These are phyloP conservation scores for Scleropages formosus DNA, from an alignment of 2,797 vertebrate genomes.

Conservation along the genomic window DNA sequence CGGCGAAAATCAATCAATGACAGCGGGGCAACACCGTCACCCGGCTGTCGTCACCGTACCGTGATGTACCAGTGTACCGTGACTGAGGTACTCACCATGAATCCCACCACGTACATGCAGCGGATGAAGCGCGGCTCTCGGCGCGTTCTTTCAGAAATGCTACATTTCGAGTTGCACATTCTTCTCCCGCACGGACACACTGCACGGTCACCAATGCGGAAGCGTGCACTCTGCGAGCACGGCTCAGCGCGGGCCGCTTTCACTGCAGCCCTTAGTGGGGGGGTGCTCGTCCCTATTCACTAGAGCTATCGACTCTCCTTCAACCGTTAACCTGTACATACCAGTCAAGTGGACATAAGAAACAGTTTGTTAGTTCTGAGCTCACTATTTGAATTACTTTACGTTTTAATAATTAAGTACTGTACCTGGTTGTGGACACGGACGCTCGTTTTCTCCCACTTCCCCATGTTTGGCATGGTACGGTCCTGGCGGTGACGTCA, in stretches of 20 bases:
- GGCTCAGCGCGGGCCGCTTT: too few relatives aligned
- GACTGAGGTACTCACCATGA: constrained; percentile 74
- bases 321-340: too few relatives aligned
- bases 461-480: constrained; percentile 11
- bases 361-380: too few relatives aligned
- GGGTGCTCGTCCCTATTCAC: too few relatives aligned
- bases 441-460: too few relatives aligned
- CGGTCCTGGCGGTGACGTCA: constrained; percentile 14
- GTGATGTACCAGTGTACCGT: neutral
- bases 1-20: neutral
- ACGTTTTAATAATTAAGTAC: neutral
- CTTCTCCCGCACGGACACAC: constrained; percentile 57
- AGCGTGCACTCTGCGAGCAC: constrained; percentile 35
- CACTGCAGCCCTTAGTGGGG: neutral
- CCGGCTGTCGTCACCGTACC: neutral
- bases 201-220: constrained; percentile 51
- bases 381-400: too few relatives aligned
- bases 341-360: too few relatives aligned
- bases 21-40: neutral
- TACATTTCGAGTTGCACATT: constrained; percentile 66
- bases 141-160: constrained; percentile 47
- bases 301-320: too few relatives aligned
- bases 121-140: constrained; percentile 59
- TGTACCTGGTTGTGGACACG: neutral
- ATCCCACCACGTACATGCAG: constrained; percentile 74